Conservation (phyloP, 2,888 invertebrate genomes). For the Drosophila kambysellisi region DNA sequence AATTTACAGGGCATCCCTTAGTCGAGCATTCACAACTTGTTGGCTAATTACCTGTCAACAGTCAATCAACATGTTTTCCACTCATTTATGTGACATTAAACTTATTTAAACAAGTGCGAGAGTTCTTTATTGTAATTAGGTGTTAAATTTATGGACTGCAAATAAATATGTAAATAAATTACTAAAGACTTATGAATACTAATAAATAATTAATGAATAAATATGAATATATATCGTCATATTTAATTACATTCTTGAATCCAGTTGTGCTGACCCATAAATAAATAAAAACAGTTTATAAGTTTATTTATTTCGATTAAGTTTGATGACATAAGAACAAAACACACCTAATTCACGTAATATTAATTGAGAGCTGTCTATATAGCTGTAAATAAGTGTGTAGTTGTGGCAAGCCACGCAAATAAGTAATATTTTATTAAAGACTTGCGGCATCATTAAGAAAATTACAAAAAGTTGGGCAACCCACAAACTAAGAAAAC, state of each 20-base stretch:
- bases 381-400: background rate
- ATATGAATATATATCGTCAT: no score
- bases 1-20: background rate
- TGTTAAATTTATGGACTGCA: background rate
- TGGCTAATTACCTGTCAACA: constrained; percentile 4
- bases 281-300: constrained; percentile 23
- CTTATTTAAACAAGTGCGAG: background rate
- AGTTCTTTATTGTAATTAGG: background rate
- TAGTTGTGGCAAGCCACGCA: constrained; percentile 51
- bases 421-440: constrained; percentile 53
- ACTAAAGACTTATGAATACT: no score
- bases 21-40: background rate
- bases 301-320: no score
- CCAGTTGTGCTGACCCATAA: background rate
- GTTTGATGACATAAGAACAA: constrained; percentile 13
- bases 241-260: background rate
- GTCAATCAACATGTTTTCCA: background rate
- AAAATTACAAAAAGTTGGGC: constrained; percentile 25
- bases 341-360: constrained; percentile 33
- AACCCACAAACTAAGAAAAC: background rate
- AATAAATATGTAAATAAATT: background rate
- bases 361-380: constrained; percentile 20
- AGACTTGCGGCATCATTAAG: constrained; percentile 46
- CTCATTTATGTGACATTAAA: background rate
- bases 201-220: no score